Evolutionary conservation across 2,113 vertebrate genomes (phyloP), one percentile per base, ranked within the genome.

Genomic region (Lasiurus cinereus): DNA sequence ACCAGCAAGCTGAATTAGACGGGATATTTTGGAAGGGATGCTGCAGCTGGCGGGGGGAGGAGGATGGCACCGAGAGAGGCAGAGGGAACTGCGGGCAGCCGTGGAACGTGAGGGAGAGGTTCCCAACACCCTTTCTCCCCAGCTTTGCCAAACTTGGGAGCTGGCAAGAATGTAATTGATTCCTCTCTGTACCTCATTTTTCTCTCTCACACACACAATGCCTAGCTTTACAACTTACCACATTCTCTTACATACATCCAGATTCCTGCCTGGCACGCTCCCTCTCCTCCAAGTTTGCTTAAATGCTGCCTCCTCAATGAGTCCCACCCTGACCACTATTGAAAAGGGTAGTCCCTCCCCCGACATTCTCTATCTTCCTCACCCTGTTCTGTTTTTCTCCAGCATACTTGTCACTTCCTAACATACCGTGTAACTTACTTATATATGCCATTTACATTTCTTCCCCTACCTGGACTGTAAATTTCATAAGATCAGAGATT

Each of bases 371-470:
- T 77, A 7, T 48, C 92, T 9, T 92, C 43, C 48, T 43, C 66
- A 91, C 95, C 77, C 90, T 74, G 84, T 70, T 96, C 19, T 69
- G n/a, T 83, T 50, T 4, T 73, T 67, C 85, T 82, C 64, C 97
- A n/a, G 70, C 8, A 16, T 12, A 21, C 18, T 29, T 66, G 66
- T 18, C 82, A 84, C 72, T 8, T 66, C 88, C 59, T 76, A 79
- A 64, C 24, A 8, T 56, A 33, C 0, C 24, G 13, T 36, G 36
- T 67, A 31, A 64, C 98, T 99, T 98, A 98, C 97, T 97, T 96
- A 97, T 97, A 14, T 2, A 0, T 70, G 29, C 36, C 59, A 56
- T 78, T 94, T 74, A 21, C 22, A 9, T n/a, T 39, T 78, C 82
- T 69, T 66, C 54, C 77, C 36, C 86, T 76, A 36, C 8, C 18